Evolutionary conservation across 2,888 invertebrate genomes (phyloP).

Genomic region (Toxonevra muliebris): DNA sequence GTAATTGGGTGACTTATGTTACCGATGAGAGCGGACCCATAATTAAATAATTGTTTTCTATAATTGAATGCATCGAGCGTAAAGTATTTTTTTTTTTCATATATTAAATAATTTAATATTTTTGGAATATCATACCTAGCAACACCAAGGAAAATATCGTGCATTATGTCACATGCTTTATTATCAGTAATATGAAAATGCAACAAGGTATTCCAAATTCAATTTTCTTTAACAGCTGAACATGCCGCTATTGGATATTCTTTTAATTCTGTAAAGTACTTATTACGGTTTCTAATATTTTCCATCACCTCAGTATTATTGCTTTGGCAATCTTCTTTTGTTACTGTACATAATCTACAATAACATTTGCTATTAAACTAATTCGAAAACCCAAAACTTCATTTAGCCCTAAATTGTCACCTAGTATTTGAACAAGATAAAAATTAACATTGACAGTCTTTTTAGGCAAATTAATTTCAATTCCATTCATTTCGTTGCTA

Average conservation of each 20-base stretch:
- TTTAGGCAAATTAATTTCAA: not conserved
- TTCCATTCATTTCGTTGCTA: too few relatives aligned
- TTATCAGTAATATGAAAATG: slow-evolving; percentile 38
- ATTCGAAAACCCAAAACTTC: slow-evolving; percentile 36
- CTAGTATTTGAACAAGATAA: slow-evolving; percentile 37
- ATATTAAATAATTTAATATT: slow-evolving; percentile 39
- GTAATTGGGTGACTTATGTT: slow-evolving; percentile 33
- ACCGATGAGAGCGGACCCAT: too few relatives aligned
- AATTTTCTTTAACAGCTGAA: slow-evolving; percentile 35
- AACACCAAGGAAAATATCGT: slow-evolving; percentile 37
- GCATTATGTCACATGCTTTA: slow-evolving; percentile 36
- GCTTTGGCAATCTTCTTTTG: slow-evolving; percentile 37
- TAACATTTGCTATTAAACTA: slow-evolving; percentile 19
- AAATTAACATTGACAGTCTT: slow-evolving; percentile 22
- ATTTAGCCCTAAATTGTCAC: slow-evolving; percentile 39
- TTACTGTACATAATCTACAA: slow-evolving; percentile 35
- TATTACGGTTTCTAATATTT: slow-evolving; percentile 28
- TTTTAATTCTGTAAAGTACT: slow-evolving; percentile 28
- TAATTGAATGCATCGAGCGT: slow-evolving; percentile 35
- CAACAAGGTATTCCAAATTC: slow-evolving; percentile 34
- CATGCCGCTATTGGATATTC: not conserved
- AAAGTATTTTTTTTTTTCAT: slow-evolving; percentile 35
- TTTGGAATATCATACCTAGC: slow-evolving; percentile 37
- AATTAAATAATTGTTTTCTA: slow-evolving; percentile 34
- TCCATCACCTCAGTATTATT: slow-evolving; percentile 24